Evolutionary conservation across 2,113 vertebrate species (phyloP), one percentile per base, ranked within the genome.

Genomic region (Acanthochromis polyacanthus): DNA sequence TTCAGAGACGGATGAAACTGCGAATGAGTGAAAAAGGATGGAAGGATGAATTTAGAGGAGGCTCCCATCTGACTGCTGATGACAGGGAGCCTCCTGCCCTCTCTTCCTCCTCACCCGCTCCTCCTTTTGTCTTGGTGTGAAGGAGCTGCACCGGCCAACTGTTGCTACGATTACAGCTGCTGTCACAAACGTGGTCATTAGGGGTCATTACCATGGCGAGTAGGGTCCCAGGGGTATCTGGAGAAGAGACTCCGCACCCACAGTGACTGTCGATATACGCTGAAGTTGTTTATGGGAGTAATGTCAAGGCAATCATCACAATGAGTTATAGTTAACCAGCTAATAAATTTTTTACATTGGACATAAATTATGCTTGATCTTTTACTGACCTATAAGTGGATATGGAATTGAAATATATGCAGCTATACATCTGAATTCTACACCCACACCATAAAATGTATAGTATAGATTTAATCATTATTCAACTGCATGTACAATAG

Each of bases 91-190:
- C 59, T 56, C 56, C 53, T 76, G 75, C 82, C 75, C 72, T 78
- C 71, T 60, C 38, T 56, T 60, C 56, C 51, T 88, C 64, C 43
- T 74, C 79, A 56, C 40, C 38, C 50, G 50, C 38, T 69, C 5
- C 2, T 77, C 63, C 67, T 83, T 81, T 88, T 82, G 59, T 80
- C 46, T 85, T 67, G 17, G 55, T 50, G 69, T 67, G 75, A 83
- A 65, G 64, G 75, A 78, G 76, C 71, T 58, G 23, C 69, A 52
- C 68, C 28, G 30, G 61, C 74, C 78, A 81, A 84, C 81, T 88
- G 89, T 91, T 88, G 82, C 90, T 80, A 78, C 71, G 66, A 83
- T 86, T 86, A 78, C 89, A 85, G 87, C 87, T 78, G 88, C 78
- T 87, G 60, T 60, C 80, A 82, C 81, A 81, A 67, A 75, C 69